phyloP scores from a whole-genome alignment of 2,888 invertebrate species.

The Anthrax anthrax region DNA sequence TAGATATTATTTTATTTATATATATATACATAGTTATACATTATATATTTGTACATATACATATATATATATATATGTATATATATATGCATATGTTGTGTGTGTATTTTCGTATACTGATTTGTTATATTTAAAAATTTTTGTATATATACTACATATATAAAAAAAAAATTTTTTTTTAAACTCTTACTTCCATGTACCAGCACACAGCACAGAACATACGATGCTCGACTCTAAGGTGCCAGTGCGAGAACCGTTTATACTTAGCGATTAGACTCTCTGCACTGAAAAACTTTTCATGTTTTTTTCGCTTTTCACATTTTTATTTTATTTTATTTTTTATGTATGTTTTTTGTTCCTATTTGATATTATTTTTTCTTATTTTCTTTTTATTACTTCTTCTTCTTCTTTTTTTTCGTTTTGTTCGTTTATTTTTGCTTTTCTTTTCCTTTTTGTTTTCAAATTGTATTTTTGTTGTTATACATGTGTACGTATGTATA shows the following conservation, averaged over 20 bases:
- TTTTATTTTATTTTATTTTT: too few relatives aligned
- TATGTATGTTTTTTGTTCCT: not conserved
- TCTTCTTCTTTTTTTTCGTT: too few relatives aligned
- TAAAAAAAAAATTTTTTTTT: too few relatives aligned
- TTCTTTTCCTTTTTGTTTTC: too few relatives aligned
- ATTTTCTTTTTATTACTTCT: too few relatives aligned
- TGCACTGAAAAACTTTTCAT: conserved; percentile 4
- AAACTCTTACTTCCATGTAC: conserved; percentile 8
- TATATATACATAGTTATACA: too few relatives aligned
- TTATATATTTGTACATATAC: not conserved
- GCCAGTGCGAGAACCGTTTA: conserved; percentile 9
- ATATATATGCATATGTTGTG: not conserved
- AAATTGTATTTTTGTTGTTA: not conserved
- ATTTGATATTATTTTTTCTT: not conserved
- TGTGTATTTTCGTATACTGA: not conserved
- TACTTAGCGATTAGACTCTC: conserved; percentile 8
- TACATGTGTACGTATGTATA: not conserved
- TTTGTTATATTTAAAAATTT: not conserved
- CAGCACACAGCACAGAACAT: conserved; percentile 9
- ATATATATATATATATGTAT: not conserved
- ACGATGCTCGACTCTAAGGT: conserved; percentile 8
- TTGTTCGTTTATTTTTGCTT: too few relatives aligned
- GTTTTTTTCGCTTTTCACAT: not conserved
- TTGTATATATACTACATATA: not conserved
- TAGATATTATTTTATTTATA: too few relatives aligned